phyloP scores from a whole-genome alignment of 2,113 vertebrate genomes.

The Semnornis frantzii region DNA sequence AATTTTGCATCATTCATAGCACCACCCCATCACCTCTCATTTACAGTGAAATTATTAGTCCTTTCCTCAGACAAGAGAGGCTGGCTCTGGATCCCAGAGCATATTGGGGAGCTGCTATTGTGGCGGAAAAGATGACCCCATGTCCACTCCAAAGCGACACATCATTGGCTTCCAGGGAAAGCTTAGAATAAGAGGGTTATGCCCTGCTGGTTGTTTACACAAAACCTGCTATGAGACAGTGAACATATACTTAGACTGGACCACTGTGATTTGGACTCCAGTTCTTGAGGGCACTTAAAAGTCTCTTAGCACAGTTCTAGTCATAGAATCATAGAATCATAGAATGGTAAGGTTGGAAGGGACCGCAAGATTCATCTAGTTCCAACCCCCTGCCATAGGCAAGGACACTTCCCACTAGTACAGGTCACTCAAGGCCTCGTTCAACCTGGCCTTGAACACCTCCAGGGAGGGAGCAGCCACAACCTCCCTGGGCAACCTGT shows the following conservation, averaged over 20 bases:
- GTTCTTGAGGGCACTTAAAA: not conserved
- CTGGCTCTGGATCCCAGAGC: not conserved
- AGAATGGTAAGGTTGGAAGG: too few species aligned
- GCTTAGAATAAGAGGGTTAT: not conserved
- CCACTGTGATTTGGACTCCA: not conserved
- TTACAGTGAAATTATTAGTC: not conserved
- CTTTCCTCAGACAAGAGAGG: not conserved
- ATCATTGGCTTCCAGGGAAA: not conserved
- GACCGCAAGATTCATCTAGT: too few species aligned
- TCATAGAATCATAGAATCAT: too few species aligned
- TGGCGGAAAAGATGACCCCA: not conserved
- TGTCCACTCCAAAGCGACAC: fast-evolving
- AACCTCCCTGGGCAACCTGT: too few species aligned
- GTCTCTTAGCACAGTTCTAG: not conserved
- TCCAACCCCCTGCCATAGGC: too few species aligned
- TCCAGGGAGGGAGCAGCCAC: too few species aligned
- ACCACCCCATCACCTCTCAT: not conserved
- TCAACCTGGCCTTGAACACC: too few species aligned
- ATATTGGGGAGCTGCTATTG: not conserved
- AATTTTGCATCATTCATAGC: too few species aligned
- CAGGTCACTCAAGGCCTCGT: too few species aligned
- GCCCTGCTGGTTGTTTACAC: not conserved
- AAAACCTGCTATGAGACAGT: not conserved
- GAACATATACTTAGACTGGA: not conserved
- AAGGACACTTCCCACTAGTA: too few species aligned